Percentiles rank a stretch among this genome's conserved stretches.
phyloP scores from a whole-genome alignment of 2,113 vertebrate species.

The Gallinago jamesoni region DNA sequence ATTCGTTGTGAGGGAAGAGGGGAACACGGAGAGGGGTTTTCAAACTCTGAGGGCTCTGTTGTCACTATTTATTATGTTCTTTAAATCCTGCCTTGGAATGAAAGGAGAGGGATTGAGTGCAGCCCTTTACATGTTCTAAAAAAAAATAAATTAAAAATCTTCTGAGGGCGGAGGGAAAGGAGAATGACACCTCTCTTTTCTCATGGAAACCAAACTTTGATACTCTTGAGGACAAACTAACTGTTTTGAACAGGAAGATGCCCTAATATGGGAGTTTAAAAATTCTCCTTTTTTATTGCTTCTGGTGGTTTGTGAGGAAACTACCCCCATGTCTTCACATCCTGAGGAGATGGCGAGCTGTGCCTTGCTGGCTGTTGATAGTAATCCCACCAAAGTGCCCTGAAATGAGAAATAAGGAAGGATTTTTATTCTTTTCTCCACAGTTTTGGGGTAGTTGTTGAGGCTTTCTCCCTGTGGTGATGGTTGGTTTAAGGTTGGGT shows the following conservation, averaged over 20 bases:
- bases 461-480: neutral
- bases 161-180: too few relatives aligned
- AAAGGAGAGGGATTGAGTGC: too few relatives aligned
- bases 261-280: fast-evolving
- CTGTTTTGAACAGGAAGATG: fast-evolving
- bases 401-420: neutral
- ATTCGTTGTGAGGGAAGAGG: fast-evolving
- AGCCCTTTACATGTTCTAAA: neutral
- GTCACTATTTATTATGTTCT: fast-evolving
- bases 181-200: fast-evolving
- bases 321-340: fast-evolving
- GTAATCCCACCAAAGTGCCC: too few relatives aligned
- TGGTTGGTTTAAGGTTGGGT: fast-evolving
- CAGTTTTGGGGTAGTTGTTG: neutral
- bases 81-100: neutral
- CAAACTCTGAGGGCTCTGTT: neutral
- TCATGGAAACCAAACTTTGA: neutral
- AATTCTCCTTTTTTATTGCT: neutral
- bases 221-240: neutral
- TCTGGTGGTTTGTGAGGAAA: neutral
- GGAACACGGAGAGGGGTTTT: fast-evolving
- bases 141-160: too few relatives aligned
- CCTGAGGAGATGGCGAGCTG: neutral
- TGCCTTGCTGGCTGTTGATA: fast-evolving
- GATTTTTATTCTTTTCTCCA: fast-evolving